Base-by-base conservation (phyloP, 2,113 vertebrate genomes). In the Tetrax tetrax region DNA sequence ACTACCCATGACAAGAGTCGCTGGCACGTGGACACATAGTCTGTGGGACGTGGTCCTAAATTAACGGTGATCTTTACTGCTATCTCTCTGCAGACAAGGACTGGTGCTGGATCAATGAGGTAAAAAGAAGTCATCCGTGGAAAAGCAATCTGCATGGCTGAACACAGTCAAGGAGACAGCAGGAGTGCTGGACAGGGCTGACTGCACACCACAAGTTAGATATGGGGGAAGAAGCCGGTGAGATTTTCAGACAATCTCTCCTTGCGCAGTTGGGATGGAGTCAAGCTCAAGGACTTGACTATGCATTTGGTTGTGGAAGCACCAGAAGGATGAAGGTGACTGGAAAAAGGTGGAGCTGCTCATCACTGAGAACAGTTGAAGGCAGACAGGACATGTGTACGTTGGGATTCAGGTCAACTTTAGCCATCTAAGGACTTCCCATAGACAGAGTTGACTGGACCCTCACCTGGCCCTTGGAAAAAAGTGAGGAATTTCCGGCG, bases 1-100 rank as follows among this genome's bases (percentile, higher is more conserved):
- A 4, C 45, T n/a, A 7, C 45, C 25, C 15, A 5, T 25, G 29
- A 27, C 18, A 28, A 12, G 27, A 66, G 25, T 33, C 50, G 57
- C 41, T 15, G 51, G 13, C 12, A 33, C 1, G 0, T 10, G 60
- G 60, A 18, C 33, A 19, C 9, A 18, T 4, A 6, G 25, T 8
- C 20, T 79, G 53, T 28, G 33, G 35, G 43, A 41, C 10, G 23
- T 10, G 54, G 53, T n/a, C 48, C 22, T 57, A 61, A 72, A 87
- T 56, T 37, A 43, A 31, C 0, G 0, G 38, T 24, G 12, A 51
- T 54, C 50, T 41, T 80, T 25, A n/a, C 27, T 1, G 6, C 59
- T n/a, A 14, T 37, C 48, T 77, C 10, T 1, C 69, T 77, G 69
- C 50, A 60, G 63, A 27, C 5, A 8, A n/a, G 38, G 24, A 1